Percentiles rank a stretch among this genome's conserved stretches.
Conservation (phyloP, 2,113 vertebrate genomes). For the Struthidea cinerea region DNA sequence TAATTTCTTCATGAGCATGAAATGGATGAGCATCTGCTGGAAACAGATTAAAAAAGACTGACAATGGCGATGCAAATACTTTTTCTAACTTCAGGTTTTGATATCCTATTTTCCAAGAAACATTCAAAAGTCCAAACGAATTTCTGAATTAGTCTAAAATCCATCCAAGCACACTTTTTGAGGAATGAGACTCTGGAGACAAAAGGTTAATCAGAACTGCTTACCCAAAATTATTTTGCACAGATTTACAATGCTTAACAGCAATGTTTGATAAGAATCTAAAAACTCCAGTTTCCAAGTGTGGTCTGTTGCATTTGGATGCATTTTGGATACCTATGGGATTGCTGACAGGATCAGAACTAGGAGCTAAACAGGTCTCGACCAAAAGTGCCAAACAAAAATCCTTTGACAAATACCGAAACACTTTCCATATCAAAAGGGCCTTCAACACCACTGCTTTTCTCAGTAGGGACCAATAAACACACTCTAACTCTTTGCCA, state of each 20-base stretch:
- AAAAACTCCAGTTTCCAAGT: not conserved
- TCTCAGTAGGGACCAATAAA: not conserved
- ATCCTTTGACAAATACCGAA: not conserved
- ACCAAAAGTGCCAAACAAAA: not conserved
- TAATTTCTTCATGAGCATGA: not conserved
- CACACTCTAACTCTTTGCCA: not conserved
- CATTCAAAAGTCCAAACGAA: not conserved
- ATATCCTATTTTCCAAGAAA: not conserved
- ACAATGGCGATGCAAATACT: not conserved
- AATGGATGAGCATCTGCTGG: not conserved
- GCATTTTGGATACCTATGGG: not conserved
- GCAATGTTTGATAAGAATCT: not conserved
- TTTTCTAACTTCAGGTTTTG: not conserved
- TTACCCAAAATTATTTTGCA: not conserved
- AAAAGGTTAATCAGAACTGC: not conserved
- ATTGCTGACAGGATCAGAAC: not conserved
- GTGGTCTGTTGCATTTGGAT: rapidly evolving
- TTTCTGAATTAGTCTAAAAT: not conserved
- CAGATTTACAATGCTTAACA: not conserved
- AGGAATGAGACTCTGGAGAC: not conserved
- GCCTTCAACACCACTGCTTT: not conserved
- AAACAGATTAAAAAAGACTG: not conserved
- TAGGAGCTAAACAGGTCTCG: not conserved
- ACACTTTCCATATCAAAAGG: not conserved
- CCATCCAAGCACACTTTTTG: not conserved